phyloP scores from a whole-genome alignment of 1,140 invertebrate genomes.

The Trachelipus rathkii region DNA sequence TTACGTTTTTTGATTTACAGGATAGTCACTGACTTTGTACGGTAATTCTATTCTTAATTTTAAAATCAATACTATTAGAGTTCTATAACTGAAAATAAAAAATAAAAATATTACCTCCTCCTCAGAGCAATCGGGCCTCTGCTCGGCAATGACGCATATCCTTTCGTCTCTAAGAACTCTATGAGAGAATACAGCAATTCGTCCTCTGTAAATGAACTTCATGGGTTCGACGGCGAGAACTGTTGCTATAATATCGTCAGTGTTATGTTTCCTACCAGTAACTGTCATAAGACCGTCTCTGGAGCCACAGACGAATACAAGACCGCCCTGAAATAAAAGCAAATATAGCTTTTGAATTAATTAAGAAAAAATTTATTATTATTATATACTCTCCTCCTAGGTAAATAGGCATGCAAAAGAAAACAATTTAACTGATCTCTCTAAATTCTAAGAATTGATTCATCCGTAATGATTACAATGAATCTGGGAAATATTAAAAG shows the following conservation, averaged over 20 bases:
- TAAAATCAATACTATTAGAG: no score
- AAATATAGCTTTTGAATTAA: no score
- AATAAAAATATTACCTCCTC: slow-evolving; percentile 79
- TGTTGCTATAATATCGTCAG: slow-evolving; percentile 98
- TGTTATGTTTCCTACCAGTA: slow-evolving; percentile 94
- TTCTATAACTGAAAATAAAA: neutral
- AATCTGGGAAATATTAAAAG: no score
- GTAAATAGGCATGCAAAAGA: no score
- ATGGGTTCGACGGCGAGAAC: slow-evolving; percentile 98
- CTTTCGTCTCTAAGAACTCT: slow-evolving; percentile 91
- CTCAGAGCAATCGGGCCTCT: slow-evolving; percentile 95
- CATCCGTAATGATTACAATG: no score
- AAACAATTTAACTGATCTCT: no score
- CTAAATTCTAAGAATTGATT: no score
- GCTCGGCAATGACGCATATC: slow-evolving; percentile 97
- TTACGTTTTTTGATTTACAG: no score
- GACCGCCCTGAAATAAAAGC: slow-evolving; percentile 63
- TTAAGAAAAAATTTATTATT: no score
- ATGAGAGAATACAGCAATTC: slow-evolving; percentile 98
- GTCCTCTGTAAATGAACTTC: slow-evolving; percentile 96
- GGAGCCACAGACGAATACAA: slow-evolving; percentile 97
- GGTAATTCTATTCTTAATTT: no score
- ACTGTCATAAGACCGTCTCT: slow-evolving; percentile 98
- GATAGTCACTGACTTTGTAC: no score
- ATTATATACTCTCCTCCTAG: no score